A percentile compares a stretch with the other conserved stretches of the same genome.
Conservation (phyloP, 2,888 invertebrate genomes). For the Nephrotoma appendiculata region DNA sequence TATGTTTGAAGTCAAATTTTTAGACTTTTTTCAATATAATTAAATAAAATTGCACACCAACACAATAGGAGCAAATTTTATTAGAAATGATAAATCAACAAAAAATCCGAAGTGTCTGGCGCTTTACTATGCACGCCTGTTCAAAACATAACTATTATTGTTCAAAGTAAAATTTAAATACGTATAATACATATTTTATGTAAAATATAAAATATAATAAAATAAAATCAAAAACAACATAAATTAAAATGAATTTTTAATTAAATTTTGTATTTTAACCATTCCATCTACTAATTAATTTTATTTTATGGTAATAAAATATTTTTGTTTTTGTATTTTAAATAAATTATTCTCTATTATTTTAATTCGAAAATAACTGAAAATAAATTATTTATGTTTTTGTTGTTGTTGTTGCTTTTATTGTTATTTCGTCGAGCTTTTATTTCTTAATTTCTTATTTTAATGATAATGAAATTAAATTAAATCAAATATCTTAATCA, state of each 20-base stretch:
- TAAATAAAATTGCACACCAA: too few species aligned
- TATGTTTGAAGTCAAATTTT: too few species aligned
- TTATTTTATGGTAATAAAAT: not conserved
- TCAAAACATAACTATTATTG: not conserved
- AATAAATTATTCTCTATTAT: not conserved
- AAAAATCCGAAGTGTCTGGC: too few species aligned
- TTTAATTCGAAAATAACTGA: not conserved
- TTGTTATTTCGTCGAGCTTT: not conserved
- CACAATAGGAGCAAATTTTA: too few species aligned
- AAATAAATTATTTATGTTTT: not conserved
- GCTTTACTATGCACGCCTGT: not conserved
- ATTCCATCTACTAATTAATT: not conserved
- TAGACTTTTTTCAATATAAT: too few species aligned
- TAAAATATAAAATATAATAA: not conserved
- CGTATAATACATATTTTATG: not conserved
- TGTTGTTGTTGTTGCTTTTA: not conserved
- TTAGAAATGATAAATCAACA: too few species aligned
- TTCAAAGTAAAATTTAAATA: not conserved
- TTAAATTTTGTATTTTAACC: not conserved
- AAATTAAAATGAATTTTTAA: not conserved
- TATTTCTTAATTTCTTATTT: not conserved
- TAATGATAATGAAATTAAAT: not conserved
- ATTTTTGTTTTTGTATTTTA: not conserved
- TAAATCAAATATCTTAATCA: not conserved
- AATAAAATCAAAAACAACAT: not conserved